Evolutionary conservation across 2,888 invertebrate species (phyloP), one percentile per base, ranked within the genome.

Genomic region (Rhogogaster chlorosoma): DNA sequence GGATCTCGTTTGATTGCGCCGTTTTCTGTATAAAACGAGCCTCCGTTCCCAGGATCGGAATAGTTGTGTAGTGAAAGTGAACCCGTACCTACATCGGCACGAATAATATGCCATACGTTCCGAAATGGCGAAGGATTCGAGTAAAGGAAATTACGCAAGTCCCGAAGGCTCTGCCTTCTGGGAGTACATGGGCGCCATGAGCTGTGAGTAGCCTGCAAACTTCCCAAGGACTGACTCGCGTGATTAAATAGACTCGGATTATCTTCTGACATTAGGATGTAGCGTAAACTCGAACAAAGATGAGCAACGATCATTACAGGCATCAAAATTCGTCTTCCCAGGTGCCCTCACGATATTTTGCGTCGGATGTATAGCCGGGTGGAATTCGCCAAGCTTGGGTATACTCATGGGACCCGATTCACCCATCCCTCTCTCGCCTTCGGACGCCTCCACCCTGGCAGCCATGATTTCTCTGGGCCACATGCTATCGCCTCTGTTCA

Each of bases 341-440:
- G 77, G 77, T 32, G 18, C 29, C 0, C 26, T 77, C 18, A 22
- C 15, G 29, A 77, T 32, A 49, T 88, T 89, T 75, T 87, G 87
- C 80, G 64, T 88, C 36, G 91, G 91, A 6, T 86, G 86, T 26
- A 64, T 88, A 3, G n/a, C 88, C 29, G 91, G 90, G 75, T 91
- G 91, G 91, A 88, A 87, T 53, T 89, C 90, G 32, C 90, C 91
- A 71, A 89, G 87, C 36, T 86, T 89, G 18, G 86, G 89, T 5
- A 89, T 88, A 78, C 85, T 91, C 70, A 85, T 88, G 85, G 86
- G 85, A 18, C 85, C 89, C 22, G 89, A 88, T 36, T 90, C 90
- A 0, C 88, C 89, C 18, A 87, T 91, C 57, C 77, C 84, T 18
- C 86, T 90, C 32, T 88, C 88, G 4, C 71, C 86, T 7, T 87